Conservation (phyloP, 2,888 invertebrate genomes). For the Unio pictorum region DNA sequence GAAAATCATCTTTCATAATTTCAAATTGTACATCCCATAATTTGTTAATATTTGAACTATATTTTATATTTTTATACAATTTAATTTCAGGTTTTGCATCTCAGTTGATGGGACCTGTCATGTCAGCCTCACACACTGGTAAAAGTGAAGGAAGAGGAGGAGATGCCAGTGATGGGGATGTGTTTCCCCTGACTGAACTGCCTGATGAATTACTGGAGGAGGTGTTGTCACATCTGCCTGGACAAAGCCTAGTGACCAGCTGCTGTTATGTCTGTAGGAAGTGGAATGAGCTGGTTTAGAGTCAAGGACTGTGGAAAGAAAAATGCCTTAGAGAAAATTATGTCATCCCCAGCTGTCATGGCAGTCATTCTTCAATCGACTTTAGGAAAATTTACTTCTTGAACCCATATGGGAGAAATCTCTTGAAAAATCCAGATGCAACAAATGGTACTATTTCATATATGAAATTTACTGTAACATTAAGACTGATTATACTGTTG, state of each 20-base stretch:
- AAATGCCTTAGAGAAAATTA: slow-evolving; percentile 32
- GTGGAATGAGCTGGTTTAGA: slow-evolving; percentile 27
- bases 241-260: slow-evolving; percentile 21
- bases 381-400: slow-evolving; percentile 37
- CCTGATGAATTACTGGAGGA: slow-evolving; percentile 7
- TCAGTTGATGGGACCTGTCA: too few species aligned
- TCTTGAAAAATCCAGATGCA: slow-evolving; percentile 42
- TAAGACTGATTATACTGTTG: too few species aligned
- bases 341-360: slow-evolving; percentile 14
- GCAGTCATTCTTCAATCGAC: slow-evolving; percentile 15
- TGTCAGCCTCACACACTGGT: too few species aligned
- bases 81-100: too few species aligned
- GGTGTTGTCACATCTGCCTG: slow-evolving; percentile 21
- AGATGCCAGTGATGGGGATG: too few species aligned
- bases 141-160: too few species aligned
- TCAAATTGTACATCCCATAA: too few species aligned
- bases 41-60: too few species aligned
- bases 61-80: too few species aligned
- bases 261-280: slow-evolving; percentile 32
- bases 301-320: slow-evolving; percentile 37
- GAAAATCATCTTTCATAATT: too few species aligned
- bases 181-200: slow-evolving; percentile 11
- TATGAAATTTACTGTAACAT: too few species aligned
- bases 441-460: slow-evolving; percentile 20
- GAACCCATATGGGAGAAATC: slow-evolving; percentile 39